Evolutionary conservation across 2,797 vertebrate genomes (phyloP).

Genomic region (Huso huso): DNA sequence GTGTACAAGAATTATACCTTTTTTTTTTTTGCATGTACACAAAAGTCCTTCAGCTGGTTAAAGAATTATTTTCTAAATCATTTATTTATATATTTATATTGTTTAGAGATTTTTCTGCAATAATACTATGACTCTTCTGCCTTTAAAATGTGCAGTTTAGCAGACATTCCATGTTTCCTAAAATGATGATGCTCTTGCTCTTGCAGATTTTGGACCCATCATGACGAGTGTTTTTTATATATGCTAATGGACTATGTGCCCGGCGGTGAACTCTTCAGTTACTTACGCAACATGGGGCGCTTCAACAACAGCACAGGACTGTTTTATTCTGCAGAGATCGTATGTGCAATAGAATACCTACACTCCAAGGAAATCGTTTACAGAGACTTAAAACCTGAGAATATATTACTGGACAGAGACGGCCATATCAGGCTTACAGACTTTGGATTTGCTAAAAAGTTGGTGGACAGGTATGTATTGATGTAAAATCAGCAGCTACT

Average conservation of each 20-base stretch:
- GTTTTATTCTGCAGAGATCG: constrained; percentile 84
- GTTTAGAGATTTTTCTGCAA: no score
- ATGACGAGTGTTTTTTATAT: constrained; percentile 85
- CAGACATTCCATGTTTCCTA: no score
- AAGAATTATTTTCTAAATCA: no score
- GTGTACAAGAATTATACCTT: no score
- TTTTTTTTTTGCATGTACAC: no score
- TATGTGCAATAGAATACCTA: constrained; percentile 91
- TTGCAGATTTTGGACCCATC: constrained; percentile 86
- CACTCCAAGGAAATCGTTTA: constrained; percentile 88
- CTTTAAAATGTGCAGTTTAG: no score
- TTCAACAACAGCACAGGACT: constrained; percentile 77
- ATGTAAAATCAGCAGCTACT: no score
- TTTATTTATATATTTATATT: no score
- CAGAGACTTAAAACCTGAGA: constrained; percentile 93
- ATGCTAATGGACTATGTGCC: constrained; percentile 95
- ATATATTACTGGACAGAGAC: constrained; percentile 86
- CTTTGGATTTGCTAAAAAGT: constrained; percentile 95
- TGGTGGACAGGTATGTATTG: constrained; percentile 75
- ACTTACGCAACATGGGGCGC: constrained; percentile 80
- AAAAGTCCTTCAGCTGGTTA: no score
- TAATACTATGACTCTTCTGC: no score
- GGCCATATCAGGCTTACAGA: constrained; percentile 94
- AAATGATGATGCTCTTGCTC: neutral
- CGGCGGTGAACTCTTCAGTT: constrained; percentile 92